Evolutionary conservation across 1,140 invertebrate genomes (phyloP).

Genomic region (Magallana gigas): DNA sequence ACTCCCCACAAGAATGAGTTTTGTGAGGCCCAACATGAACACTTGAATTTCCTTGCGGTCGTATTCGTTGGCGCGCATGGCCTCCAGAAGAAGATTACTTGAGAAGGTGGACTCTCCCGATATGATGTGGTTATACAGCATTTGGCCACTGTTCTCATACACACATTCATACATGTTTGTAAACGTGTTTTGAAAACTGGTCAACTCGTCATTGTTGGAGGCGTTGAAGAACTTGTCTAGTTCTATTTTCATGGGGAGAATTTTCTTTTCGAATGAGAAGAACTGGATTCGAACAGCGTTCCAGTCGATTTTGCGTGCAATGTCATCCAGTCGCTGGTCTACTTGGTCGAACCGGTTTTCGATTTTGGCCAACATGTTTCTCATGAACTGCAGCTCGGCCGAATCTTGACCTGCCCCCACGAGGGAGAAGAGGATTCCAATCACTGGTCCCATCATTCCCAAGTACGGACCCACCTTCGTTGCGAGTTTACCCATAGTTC

Average conservation of each 20-base stretch:
- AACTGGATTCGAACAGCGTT: background rate
- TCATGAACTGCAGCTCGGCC: background rate
- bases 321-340: background rate
- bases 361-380: background rate
- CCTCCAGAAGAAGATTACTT: background rate
- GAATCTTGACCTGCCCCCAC: background rate
- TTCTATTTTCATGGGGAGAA: background rate
- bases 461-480: background rate
- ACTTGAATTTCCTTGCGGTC: background rate
- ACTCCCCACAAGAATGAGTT: background rate
- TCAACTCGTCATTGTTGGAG: background rate
- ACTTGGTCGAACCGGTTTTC: background rate
- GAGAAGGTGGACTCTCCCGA: background rate
- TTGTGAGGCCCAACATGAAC: background rate
- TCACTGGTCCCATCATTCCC: background rate
- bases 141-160: constrained; percentile 10
- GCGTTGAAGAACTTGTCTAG: background rate
- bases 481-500: background rate
- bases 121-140: background rate
- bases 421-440: background rate
- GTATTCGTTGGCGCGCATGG: background rate
- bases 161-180: background rate
- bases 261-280: background rate
- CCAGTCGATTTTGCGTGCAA: background rate
- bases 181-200: background rate